phyloP scores from a whole-genome alignment of 2,113 vertebrate genomes.

The Oncorhynchus kisutch region DNA sequence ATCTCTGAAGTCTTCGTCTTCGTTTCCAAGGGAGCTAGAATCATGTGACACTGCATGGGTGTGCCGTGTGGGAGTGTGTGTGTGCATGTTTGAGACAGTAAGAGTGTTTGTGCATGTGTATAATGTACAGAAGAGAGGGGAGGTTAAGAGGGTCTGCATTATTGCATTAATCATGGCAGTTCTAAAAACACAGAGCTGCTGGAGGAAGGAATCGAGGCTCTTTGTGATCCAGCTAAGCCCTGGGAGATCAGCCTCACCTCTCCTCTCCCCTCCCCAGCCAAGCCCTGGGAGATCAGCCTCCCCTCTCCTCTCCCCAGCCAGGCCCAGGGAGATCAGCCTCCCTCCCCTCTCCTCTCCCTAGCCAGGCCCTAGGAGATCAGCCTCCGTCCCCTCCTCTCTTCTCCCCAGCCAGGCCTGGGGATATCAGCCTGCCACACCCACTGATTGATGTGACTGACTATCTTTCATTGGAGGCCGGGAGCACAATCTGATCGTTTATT shows the following conservation, averaged over 20 bases:
- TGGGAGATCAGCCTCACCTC: neutral
- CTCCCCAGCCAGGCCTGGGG: neutral
- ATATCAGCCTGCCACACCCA: neutral
- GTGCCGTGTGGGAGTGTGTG: neutral
- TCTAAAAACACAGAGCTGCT: slow-evolving; percentile 58
- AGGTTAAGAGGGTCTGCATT: slow-evolving; percentile 49
- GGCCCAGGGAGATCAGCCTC: neutral
- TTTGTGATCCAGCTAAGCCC: neutral
- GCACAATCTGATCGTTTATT: slow-evolving; percentile 62
- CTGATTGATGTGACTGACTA: slow-evolving; percentile 63
- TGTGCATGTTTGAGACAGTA: neutral
- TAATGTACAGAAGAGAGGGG: slow-evolving; percentile 2
- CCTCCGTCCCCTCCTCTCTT: no score
- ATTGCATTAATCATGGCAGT: slow-evolving; percentile 54
- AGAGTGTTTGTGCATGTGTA: slow-evolving; percentile 38
- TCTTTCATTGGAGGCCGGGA: slow-evolving; percentile 36
- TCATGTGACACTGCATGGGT: no score
- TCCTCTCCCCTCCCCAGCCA: no score
- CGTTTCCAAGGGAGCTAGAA: no score
- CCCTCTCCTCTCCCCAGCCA: neutral
- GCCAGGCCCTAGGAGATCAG: neutral
- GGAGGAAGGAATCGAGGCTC: slow-evolving; percentile 21
- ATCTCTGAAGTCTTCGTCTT: no score
- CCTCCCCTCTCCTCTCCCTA: no score
- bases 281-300: no score